Conservation (phyloP, 1,140 invertebrate species). For the Trachymyrmex septentrionalis region DNA sequence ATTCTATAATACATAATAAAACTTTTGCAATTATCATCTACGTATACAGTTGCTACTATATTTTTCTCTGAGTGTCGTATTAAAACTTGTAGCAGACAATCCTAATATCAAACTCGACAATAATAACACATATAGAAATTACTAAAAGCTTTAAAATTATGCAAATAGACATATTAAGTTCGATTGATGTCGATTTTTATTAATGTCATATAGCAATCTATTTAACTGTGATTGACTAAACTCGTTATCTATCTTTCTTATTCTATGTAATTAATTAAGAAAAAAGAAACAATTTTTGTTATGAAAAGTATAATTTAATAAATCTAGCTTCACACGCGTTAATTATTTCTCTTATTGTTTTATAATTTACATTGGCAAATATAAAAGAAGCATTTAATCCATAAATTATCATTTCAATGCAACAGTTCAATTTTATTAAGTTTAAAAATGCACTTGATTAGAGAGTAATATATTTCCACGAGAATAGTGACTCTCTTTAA, state of each 20-base stretch:
- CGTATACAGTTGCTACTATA: too few relatives aligned
- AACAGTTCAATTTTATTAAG: background rate
- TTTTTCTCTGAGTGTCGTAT: too few relatives aligned
- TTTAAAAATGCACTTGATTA: background rate
- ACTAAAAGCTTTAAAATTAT: too few relatives aligned
- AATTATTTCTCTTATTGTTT: background rate
- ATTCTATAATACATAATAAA: too few relatives aligned
- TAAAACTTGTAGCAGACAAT: too few relatives aligned
- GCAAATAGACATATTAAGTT: background rate
- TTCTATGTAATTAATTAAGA: background rate
- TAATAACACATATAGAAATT: background rate
- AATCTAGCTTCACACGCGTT: background rate
- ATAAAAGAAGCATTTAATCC: background rate
- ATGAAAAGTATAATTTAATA: background rate
- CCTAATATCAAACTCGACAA: background rate
- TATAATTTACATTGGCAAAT: background rate
- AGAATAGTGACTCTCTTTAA: background rate
- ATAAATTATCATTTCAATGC: constrained; percentile 21
- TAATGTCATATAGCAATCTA: background rate
- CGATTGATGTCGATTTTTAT: background rate
- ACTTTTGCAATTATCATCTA: too few relatives aligned
- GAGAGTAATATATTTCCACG: background rate
- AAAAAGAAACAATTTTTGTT: background rate
- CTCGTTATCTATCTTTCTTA: background rate
- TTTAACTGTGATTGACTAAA: background rate